Conservation (phyloP, 2,113 vertebrate genomes). For the Myodes glareolus region DNA sequence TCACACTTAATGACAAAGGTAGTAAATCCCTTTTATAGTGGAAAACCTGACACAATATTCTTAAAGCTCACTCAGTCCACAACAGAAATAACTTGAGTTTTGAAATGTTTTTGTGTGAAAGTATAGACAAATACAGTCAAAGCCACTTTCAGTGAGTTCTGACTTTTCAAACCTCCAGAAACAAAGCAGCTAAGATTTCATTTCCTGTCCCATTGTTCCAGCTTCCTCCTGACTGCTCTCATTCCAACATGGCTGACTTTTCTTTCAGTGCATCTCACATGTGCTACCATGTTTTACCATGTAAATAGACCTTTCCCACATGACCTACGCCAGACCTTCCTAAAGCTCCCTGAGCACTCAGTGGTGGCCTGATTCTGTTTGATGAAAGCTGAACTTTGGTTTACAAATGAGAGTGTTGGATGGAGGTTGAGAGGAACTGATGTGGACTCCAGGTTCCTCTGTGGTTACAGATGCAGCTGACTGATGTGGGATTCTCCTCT, state of each 20-base stretch:
- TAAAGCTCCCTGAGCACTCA: not conserved
- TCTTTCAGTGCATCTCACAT: not conserved
- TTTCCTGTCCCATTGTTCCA: not conserved
- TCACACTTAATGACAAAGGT: conserved; percentile 80
- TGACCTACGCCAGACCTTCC: no score
- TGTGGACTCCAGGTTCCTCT: rapidly evolving
- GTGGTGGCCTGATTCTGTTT: not conserved
- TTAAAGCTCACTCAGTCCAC: conserved; percentile 71
- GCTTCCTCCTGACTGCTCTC: not conserved
- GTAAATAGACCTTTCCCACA: not conserved
- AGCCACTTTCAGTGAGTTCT: not conserved
- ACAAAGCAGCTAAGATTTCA: not conserved
- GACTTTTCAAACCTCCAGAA: not conserved
- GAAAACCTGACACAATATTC: conserved; percentile 82
- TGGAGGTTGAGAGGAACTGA: rapidly evolving
- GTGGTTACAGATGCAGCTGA: rapidly evolving
- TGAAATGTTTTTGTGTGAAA: conserved; percentile 19
- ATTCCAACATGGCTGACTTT: not conserved
- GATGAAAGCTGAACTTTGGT: not conserved
- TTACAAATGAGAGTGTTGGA: rapidly evolving
- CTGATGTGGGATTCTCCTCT: no score
- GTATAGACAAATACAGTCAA: conserved; percentile 7
- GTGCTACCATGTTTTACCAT: not conserved
- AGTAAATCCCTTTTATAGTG: conserved; percentile 83
- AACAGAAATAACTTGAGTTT: conserved; percentile 75